Evolutionary conservation across 2,888 invertebrate genomes (phyloP).

Genomic region (Caenorhabditis japonica): DNA sequence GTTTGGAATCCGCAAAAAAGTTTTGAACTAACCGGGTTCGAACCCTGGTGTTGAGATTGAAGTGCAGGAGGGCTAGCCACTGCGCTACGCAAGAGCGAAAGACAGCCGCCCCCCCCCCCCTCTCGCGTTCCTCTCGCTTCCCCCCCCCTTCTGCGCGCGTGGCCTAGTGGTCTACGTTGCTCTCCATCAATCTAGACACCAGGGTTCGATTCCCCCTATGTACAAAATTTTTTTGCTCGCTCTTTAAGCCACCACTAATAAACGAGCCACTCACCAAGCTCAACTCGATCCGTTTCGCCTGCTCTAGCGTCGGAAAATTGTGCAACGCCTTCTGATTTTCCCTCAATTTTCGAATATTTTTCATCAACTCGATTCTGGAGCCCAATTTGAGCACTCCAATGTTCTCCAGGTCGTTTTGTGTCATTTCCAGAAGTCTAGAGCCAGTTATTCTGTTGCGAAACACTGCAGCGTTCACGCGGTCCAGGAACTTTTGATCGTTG

Average conservation of each 20-base stretch:
- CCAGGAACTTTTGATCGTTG: conserved; percentile 58
- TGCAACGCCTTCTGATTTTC: conserved; percentile 44
- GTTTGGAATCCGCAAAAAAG: conserved; percentile 1
- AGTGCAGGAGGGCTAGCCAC: not conserved
- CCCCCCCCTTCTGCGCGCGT: no score
- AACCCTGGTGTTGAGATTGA: not conserved
- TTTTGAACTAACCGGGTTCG: not conserved
- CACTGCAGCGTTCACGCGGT: conserved; percentile 61
- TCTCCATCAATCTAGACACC: no score
- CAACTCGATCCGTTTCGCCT: conserved; percentile 46
- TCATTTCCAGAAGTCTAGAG: conserved; percentile 64
- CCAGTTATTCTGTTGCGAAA: conserved; percentile 69
- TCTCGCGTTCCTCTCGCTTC: not conserved
- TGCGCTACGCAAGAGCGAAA: not conserved
- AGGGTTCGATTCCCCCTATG: not conserved
- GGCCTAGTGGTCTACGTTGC: no score
- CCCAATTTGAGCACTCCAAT: conserved; percentile 61
- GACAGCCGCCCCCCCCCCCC: no score
- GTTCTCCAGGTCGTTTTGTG: conserved; percentile 66
- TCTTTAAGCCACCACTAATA: no score
- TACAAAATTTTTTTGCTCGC: not conserved
- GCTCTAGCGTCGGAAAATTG: conserved; percentile 57
- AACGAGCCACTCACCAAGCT: conserved; percentile 44
- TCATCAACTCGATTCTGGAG: conserved; percentile 54
- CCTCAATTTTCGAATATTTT: conserved; percentile 41